Evolutionary conservation across 2,113 vertebrate genomes (phyloP).

Genomic region (Rutilus rutilus): DNA sequence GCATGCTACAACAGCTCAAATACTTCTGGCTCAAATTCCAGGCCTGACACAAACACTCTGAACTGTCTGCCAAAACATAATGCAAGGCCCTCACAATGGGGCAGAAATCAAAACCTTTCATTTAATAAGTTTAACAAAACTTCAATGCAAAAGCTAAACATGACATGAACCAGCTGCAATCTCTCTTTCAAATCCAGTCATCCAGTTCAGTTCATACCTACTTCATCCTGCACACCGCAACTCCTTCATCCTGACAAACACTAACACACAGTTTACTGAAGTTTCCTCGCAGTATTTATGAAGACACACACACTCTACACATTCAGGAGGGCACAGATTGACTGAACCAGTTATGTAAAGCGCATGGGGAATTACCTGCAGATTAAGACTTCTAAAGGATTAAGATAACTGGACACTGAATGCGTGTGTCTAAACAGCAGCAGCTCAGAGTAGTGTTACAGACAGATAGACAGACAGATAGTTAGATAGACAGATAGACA

Average conservation of each 20-base stretch:
- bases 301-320: not conserved
- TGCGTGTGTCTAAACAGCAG: conserved; percentile 20
- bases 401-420: conserved; percentile 43
- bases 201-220: conserved; percentile 5
- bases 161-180: not conserved
- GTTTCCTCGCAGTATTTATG: not conserved
- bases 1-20: conserved; percentile 8
- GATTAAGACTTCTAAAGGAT: conserved; percentile 57
- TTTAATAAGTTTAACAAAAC: not conserved
- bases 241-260: not conserved
- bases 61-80: not conserved
- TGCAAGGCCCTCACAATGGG: not conserved
- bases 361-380: conserved; percentile 47
- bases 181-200: not conserved
- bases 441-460: not conserved
- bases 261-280: not conserved
- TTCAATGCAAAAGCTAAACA: not conserved
- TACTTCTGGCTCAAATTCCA: conserved; percentile 12
- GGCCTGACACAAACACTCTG: not conserved
- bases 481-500: not conserved
- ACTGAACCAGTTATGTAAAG: conserved; percentile 33
- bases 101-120: not conserved
- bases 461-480: not conserved
- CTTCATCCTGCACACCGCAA: not conserved
- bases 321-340: not conserved